Evolutionary conservation across 92 coral and sea anemone species (phyloP).

Genomic region (Epizoanthus illoricatus): DNA sequence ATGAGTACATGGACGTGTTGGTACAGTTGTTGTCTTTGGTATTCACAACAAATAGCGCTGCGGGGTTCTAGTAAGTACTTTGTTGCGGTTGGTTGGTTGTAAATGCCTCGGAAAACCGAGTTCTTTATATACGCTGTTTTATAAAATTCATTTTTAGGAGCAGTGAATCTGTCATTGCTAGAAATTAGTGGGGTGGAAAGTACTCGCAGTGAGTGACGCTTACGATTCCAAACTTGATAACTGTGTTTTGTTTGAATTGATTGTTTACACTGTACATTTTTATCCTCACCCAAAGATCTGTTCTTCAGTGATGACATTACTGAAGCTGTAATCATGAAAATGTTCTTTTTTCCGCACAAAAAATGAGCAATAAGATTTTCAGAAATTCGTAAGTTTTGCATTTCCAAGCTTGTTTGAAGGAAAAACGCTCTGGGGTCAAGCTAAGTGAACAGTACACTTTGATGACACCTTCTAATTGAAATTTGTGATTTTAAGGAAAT

Average conservation of each 20-base stretch:
- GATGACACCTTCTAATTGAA: neutral
- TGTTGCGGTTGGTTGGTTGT: conserved; percentile 10
- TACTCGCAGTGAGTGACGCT: neutral
- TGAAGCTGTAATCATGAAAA: neutral
- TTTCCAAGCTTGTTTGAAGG: neutral
- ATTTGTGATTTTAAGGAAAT: conserved; percentile 9
- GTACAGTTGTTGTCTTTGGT: conserved; percentile 19
- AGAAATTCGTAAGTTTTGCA: neutral
- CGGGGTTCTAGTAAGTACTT: conserved; percentile 1
- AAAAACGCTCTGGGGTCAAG: neutral
- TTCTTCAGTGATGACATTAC: neutral
- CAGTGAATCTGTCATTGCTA: neutral
- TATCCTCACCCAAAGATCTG: conserved; percentile 8
- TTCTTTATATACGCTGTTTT: neutral
- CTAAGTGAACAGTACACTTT: neutral
- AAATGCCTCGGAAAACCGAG: neutral
- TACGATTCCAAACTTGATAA: conserved; percentile 11
- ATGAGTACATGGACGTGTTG: conserved; percentile 11
- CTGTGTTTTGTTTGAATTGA: conserved; percentile 10
- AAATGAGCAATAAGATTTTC: neutral
- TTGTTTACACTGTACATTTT: conserved; percentile 18
- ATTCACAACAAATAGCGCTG: conserved; percentile 31
- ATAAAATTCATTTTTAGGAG: conserved; percentile 1
- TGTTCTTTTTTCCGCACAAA: neutral
- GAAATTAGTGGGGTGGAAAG: conserved; percentile 6